A percentile compares a stretch with the other conserved stretches of the same genome.
Evolutionary conservation across 2,797 vertebrate species (phyloP).

Genomic region (Sebastes diaconus): DNA sequence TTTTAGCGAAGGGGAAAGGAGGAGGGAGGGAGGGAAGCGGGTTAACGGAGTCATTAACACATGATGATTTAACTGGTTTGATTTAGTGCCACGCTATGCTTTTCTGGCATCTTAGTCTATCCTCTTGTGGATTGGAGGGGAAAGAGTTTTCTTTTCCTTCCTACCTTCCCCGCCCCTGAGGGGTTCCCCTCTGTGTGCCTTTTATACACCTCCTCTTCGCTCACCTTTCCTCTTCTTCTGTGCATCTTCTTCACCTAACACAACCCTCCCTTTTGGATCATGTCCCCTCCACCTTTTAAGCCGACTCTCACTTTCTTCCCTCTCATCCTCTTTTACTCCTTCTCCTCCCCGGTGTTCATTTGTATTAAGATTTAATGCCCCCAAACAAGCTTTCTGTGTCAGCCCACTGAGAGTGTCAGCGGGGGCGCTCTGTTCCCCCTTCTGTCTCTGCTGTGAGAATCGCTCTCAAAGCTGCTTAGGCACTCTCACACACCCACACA

Average conservation of each 20-base stretch:
- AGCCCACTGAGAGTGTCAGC: constrained; percentile 74
- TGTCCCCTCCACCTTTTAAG: constrained; percentile 18
- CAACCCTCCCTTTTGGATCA: not conserved
- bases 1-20: constrained; percentile 60
- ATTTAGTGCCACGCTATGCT: constrained; percentile 64
- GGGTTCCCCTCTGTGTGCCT: constrained; percentile 43
- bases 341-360: constrained; percentile 49
- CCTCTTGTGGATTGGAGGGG: constrained; percentile 60
- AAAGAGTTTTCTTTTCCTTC: constrained; percentile 67
- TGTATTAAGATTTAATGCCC: constrained; percentile 79
- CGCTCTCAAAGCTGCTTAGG: constrained; percentile 56
- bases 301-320: constrained; percentile 29
- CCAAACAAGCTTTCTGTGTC: constrained; percentile 78
- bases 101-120: constrained; percentile 60
- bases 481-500: constrained; percentile 31
- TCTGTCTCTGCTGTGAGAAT: constrained; percentile 66
- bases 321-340: constrained; percentile 46
- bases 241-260: constrained; percentile 2
- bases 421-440: constrained; percentile 63
- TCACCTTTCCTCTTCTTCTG: not conserved
- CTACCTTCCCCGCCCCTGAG: constrained; percentile 63
- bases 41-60: constrained; percentile 76
- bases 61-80: constrained; percentile 75
- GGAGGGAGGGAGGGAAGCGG: constrained; percentile 34
- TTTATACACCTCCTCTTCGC: not conserved